These are phyloP conservation scores for Phalera bucephala DNA, from an alignment of 2,888 invertebrate species.

Conservation along the genomic window DNA sequence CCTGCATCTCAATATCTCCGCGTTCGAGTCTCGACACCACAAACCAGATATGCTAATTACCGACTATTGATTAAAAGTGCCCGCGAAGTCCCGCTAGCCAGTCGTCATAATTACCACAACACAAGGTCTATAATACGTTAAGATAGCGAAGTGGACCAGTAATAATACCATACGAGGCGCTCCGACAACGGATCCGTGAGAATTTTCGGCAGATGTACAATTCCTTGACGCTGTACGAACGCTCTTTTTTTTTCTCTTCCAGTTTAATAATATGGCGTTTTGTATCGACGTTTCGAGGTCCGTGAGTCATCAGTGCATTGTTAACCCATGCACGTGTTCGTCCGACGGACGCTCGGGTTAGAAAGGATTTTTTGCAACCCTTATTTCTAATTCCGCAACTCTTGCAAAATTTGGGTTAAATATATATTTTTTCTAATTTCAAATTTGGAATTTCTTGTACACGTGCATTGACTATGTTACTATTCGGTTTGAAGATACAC, in stretches of 20 bases:
- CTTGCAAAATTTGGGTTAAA: slow-evolving; percentile 79
- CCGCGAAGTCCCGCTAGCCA: slow-evolving; percentile 68
- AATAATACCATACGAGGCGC: slow-evolving; percentile 72
- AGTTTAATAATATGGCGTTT: slow-evolving; percentile 73
- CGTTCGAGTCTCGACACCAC: slow-evolving; percentile 42
- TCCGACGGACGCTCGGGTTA: slow-evolving; percentile 73
- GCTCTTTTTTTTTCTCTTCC: slow-evolving; percentile 71
- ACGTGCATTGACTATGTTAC: slow-evolving; percentile 45
- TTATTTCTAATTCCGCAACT: slow-evolving; percentile 80
- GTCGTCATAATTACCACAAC: slow-evolving; percentile 68
- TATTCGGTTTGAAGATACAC: slow-evolving; percentile 17
- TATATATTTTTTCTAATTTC: slow-evolving; percentile 59
- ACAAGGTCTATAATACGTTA: slow-evolving; percentile 60
- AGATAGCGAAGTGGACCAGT: slow-evolving; percentile 65
- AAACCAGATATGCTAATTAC: slow-evolving; percentile 71
- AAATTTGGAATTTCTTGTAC: slow-evolving; percentile 42
- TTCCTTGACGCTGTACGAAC: slow-evolving; percentile 77
- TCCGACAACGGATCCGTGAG: slow-evolving; percentile 71
- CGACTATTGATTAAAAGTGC: slow-evolving; percentile 65
- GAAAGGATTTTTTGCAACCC: slow-evolving; percentile 81
- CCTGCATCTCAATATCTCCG: slow-evolving; percentile 22
- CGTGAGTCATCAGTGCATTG: slow-evolving; percentile 77
- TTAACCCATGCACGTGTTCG: slow-evolving; percentile 75
- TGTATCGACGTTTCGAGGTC: slow-evolving; percentile 61
- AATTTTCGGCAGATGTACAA: slow-evolving; percentile 84